These are phyloP conservation scores for Cydia amplana DNA, from an alignment of 1,140 invertebrate species.

Conservation along the genomic window DNA sequence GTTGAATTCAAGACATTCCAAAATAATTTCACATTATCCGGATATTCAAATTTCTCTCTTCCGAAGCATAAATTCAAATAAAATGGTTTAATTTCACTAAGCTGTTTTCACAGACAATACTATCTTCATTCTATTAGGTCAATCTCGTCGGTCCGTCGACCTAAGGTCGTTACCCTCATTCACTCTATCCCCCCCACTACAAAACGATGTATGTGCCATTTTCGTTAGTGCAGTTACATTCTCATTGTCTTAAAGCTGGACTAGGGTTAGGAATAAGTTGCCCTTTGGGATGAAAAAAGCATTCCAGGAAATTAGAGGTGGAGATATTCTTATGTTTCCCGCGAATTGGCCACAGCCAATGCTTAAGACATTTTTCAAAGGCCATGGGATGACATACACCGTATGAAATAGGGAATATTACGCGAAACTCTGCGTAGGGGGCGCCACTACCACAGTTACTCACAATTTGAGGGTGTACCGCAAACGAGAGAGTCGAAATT, in stretches of 20 bases:
- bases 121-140: constrained; percentile 10
- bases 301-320: background rate
- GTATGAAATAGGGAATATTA: no score
- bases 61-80: background rate
- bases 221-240: background rate
- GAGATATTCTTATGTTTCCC: no score
- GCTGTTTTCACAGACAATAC: background rate
- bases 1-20: no score
- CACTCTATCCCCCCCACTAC: background rate
- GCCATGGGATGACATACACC: no score
- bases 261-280: background rate
- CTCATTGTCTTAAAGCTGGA: background rate
- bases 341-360: no score
- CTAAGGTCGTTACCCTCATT: background rate
- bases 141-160: background rate
- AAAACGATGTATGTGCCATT: background rate
- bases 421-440: no score
- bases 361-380: no score
- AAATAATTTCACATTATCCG: no score
- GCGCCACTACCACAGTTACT: no score
- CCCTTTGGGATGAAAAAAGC: background rate
- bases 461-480: no score
- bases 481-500: no score
- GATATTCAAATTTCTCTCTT: background rate
- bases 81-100: background rate